These are phyloP conservation scores for Otis tarda DNA, from an alignment of 2,113 vertebrate genomes.

Conservation along the genomic window DNA sequence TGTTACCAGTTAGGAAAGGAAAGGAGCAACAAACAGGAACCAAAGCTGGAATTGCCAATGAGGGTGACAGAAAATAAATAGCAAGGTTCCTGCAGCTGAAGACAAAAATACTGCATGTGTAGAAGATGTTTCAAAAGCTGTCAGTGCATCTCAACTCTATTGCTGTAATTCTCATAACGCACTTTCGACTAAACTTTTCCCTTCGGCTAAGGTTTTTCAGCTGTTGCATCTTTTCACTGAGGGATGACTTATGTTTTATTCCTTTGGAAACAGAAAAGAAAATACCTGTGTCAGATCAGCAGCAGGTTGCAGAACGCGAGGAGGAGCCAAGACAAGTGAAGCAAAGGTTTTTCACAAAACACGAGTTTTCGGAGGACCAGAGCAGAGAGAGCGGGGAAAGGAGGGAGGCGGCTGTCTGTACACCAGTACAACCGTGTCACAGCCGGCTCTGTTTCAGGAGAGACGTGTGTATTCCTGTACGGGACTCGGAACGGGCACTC, in stretches of 20 bases:
- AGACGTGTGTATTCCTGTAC: accelerated
- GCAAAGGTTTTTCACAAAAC: neutral
- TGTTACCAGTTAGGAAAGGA: accelerated
- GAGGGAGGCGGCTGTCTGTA: neutral
- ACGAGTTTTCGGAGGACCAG: accelerated
- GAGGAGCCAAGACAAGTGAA: neutral
- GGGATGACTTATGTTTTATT: accelerated
- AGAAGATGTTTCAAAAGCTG: neutral
- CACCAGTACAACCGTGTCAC: accelerated
- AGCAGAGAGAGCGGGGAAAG: neutral
- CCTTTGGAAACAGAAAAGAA: neutral
- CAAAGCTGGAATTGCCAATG: neutral
- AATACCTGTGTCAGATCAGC: neutral
- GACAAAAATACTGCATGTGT: neutral
- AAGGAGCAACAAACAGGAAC: neutral
- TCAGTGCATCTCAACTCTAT: neutral
- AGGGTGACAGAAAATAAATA: neutral
- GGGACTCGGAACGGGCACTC: too few relatives aligned
- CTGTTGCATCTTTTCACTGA: neutral
- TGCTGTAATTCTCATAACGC: neutral
- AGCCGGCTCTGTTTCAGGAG: too few relatives aligned
- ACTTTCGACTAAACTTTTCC: neutral
- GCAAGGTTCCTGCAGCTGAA: neutral
- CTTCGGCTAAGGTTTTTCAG: neutral
- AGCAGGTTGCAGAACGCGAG: neutral